Evolutionary conservation across 2,113 vertebrate genomes (phyloP).

Genomic region (Ellobius talpinus): DNA sequence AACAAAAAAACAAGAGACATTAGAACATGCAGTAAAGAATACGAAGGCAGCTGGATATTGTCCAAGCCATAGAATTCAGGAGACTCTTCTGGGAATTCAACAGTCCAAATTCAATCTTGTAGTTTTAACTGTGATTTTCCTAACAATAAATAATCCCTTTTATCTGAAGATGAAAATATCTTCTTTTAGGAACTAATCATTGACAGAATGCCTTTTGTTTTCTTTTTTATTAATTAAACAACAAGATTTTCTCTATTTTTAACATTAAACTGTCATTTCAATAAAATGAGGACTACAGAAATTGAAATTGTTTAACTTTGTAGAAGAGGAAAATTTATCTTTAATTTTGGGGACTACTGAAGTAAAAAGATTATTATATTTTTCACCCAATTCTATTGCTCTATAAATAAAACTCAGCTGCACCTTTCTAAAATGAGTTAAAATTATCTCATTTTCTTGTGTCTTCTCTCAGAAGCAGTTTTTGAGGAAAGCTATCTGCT

Average conservation of each 20-base stretch:
- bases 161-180: neutral
- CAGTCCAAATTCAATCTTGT: neutral
- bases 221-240: neutral
- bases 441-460: neutral
- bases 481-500: neutral
- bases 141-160: neutral
- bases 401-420: neutral
- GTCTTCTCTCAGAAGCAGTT: neutral
- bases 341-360: neutral
- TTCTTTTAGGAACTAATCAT: neutral
- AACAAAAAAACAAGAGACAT: neutral
- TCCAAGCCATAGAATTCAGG: slow-evolving; percentile 9
- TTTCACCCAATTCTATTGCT: neutral
- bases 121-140: neutral
- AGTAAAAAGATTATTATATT: neutral
- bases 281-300: neutral
- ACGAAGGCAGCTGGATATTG: neutral
- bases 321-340: neutral
- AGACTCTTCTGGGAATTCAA: neutral
- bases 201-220: neutral
- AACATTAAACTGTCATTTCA: neutral
- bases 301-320: neutral
- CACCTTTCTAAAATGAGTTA: neutral
- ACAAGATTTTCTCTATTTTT: neutral
- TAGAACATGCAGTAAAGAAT: neutral